phyloP scores from a whole-genome alignment of 2,888 invertebrate species.

The Dexiosoma caninum region DNA sequence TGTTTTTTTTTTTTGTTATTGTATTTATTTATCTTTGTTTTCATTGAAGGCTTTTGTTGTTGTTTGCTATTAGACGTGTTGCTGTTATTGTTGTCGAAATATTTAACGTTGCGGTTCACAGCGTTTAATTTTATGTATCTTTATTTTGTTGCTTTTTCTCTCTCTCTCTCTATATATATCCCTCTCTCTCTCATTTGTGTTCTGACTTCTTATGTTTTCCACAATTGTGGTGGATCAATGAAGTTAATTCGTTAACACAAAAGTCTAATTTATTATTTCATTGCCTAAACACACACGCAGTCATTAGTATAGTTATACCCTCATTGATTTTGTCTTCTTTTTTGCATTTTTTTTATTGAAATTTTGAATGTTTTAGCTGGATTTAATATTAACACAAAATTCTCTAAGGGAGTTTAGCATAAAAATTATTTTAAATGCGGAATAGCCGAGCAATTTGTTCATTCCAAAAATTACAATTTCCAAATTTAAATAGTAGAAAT shows the following conservation, averaged over 20 bases:
- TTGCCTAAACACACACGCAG: neutral
- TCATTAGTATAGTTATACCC: neutral
- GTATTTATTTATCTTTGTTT: conserved; percentile 26
- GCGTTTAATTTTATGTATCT: conserved; percentile 58
- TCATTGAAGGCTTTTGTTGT: conserved; percentile 12
- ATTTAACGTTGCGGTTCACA: conserved; percentile 62
- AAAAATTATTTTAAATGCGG: neutral
- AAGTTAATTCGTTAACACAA: conserved; percentile 52
- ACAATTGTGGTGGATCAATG: conserved; percentile 46
- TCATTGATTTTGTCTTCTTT: conserved; percentile 1
- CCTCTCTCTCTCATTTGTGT: conserved; percentile 3
- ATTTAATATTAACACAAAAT: neutral
- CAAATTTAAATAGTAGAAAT: conserved; percentile 5
- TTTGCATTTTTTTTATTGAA: conserved; percentile 9
- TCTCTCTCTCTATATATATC: neutral
- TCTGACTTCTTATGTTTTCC: conserved; percentile 47
- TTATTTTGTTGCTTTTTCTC: conserved; percentile 41
- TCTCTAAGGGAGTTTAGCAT: conserved; percentile 12
- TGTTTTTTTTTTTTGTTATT: conserved; percentile 2
- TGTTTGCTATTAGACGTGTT: conserved; percentile 48
- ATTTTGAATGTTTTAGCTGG: neutral
- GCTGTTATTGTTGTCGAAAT: conserved; percentile 52
- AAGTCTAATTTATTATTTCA: conserved; percentile 43
- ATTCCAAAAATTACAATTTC: neutral
- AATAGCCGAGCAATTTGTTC: conserved; percentile 7